Evolutionary conservation across 2,888 invertebrate genomes (phyloP), one percentile per base, ranked within the genome.

Genomic region (Sthenelais limicola): DNA sequence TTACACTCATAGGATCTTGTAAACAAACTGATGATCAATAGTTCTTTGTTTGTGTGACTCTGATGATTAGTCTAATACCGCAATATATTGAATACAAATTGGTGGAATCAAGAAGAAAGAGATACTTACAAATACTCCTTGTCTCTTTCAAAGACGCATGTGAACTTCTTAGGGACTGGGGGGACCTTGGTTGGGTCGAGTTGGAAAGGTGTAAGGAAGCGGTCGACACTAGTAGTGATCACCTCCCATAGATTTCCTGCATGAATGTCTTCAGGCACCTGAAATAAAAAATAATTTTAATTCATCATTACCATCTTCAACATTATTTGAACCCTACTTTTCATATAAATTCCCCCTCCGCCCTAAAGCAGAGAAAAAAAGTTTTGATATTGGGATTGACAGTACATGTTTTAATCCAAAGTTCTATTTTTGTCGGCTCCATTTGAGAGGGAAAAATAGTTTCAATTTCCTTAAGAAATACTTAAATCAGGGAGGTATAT

Each of bases 131-230:
- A 90, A 88, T 96, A 97, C 88, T 96, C 94, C 87, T 94, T 95
- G 85, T 96, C 96, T 80, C 94, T 91, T 78, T 94, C 93, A 88
- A 95, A 97, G 73, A 95, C 93, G 48, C 95, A 94, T 32, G 95
- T 95, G 82, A 95, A 94, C 71, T 93, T 91, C 80, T 94, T 93
- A 71, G 91, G 91, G 82, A 92, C 91, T 76, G 92, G 91, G 0
- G 95, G 95, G 86, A 96, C 94, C 81, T 91, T 89, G 0, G 88
- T 86, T 21, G 91, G 91, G 85, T 96, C 93, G 0, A 94, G 91
- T 80, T 92, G 90, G 78, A 93, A 90, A 58, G 86, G 91, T 92
- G 83, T 91, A 92, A 79, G 93, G 5, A 85, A 71, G 15, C 73
- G 76, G 32, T 80, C 21, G 12, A 75, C 18, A 35, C 66, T 72